phyloP scores from a whole-genome alignment of 2,113 vertebrate genomes.

The Cheirogaleus medius region DNA sequence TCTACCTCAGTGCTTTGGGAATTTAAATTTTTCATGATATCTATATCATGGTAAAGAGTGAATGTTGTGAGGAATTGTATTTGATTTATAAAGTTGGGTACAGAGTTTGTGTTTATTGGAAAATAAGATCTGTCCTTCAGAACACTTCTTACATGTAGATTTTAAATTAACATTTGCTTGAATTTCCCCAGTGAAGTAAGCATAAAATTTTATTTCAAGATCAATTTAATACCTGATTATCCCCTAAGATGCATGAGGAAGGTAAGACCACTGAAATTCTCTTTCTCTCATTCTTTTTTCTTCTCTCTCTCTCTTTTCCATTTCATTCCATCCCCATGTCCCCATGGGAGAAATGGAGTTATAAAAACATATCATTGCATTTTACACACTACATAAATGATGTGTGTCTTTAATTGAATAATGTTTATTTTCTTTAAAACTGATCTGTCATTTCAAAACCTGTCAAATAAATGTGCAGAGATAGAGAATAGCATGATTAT shows the following conservation, averaged over 20 bases:
- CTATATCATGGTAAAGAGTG: neutral
- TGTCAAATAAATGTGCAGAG: constrained; percentile 65
- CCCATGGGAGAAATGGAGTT: constrained; percentile 17
- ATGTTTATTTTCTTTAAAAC: constrained; percentile 37
- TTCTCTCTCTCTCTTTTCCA: neutral
- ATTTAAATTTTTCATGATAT: neutral
- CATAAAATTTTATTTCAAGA: neutral
- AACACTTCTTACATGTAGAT: neutral
- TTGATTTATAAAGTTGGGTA: neutral
- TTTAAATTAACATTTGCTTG: neutral
- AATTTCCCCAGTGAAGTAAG: neutral
- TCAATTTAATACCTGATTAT: neutral
- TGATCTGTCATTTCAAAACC: constrained; percentile 62
- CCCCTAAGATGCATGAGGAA: neutral
- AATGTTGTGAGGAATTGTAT: neutral
- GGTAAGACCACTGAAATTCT: neutral
- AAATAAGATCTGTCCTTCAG: constrained; percentile 13
- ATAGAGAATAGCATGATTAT: constrained; percentile 56
- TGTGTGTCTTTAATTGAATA: constrained; percentile 12
- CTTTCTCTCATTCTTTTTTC: neutral
- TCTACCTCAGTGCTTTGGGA: neutral
- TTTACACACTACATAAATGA: constrained; percentile 41
- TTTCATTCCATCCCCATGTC: neutral
- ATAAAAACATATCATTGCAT: neutral
- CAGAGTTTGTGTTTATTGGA: neutral